A percentile compares a stretch with the other conserved stretches of the same genome.
These are phyloP conservation scores for Sarcophaga peregrina DNA, from an alignment of 1,140 invertebrate species.

Conservation along the genomic window DNA sequence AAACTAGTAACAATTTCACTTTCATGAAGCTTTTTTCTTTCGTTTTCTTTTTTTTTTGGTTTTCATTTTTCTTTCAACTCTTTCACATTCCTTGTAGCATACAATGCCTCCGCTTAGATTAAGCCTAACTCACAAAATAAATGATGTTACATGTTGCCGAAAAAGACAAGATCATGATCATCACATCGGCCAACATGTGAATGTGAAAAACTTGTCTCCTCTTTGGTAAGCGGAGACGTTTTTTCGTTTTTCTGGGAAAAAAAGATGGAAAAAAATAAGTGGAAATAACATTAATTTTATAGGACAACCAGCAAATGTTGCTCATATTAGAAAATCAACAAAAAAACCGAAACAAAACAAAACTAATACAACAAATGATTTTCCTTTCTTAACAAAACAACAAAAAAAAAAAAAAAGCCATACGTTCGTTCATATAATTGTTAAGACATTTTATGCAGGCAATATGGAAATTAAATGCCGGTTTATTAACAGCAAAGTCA, in stretches of 20 bases:
- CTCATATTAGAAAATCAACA: background rate
- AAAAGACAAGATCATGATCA: slow-evolving; percentile 24
- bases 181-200: background rate
- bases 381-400: too few species aligned
- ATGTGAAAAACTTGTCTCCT: slow-evolving; percentile 7
- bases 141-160: background rate
- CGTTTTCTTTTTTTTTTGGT: too few species aligned
- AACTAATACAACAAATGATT: too few species aligned
- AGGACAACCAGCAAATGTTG: background rate
- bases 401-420: too few species aligned
- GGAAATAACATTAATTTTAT: slow-evolving; percentile 25
- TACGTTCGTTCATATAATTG: background rate
- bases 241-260: background rate
- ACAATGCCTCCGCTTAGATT: background rate
- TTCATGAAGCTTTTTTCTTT: background rate
- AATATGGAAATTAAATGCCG: slow-evolving; percentile 35
- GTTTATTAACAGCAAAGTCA: slow-evolving; percentile 2
- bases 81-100: background rate
- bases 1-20: slow-evolving; percentile 10
- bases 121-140: slow-evolving; percentile 15
- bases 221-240: background rate
- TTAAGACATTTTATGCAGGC: slow-evolving; percentile 21
- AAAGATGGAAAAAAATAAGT: background rate
- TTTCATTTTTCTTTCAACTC: too few species aligned
- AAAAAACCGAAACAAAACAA: too few species aligned